Conservation (phyloP, 1,140 invertebrate genomes). For the Hylaeus volcanicus region DNA sequence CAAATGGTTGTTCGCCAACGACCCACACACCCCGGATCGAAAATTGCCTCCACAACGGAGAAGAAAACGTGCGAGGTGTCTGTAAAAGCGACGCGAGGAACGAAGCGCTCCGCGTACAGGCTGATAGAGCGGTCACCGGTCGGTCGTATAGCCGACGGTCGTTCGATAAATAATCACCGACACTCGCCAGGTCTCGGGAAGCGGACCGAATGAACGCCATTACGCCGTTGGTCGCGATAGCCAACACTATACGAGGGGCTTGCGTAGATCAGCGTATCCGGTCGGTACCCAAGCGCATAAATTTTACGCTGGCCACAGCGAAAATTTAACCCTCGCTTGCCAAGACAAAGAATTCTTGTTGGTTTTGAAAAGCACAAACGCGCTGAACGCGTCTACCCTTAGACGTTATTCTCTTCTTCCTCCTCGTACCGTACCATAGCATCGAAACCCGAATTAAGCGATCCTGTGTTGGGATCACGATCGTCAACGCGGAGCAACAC, state of each 20-base stretch:
- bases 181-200: background rate
- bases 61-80: background rate
- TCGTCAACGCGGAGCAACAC: conserved; percentile 23
- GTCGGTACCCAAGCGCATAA: conserved; percentile 55
- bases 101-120: background rate
- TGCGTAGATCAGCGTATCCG: conserved; percentile 50
- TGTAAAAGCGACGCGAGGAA: background rate
- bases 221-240: conserved; percentile 32
- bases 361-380: no score
- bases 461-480: conserved; percentile 11
- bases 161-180: background rate
- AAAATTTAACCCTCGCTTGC: background rate
- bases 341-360: no score
- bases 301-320: conserved; percentile 42
- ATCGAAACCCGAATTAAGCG: conserved; percentile 27
- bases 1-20: no score
- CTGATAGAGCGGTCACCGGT: background rate
- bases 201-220: background rate
- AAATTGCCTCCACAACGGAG: background rate
- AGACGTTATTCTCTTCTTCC: no score
- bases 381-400: no score
- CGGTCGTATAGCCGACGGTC: background rate
- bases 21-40: no score
- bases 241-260: background rate
- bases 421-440: background rate